These are phyloP conservation scores for Geococcyx californianus DNA, from an alignment of 2,113 vertebrate species.

Conservation along the genomic window DNA sequence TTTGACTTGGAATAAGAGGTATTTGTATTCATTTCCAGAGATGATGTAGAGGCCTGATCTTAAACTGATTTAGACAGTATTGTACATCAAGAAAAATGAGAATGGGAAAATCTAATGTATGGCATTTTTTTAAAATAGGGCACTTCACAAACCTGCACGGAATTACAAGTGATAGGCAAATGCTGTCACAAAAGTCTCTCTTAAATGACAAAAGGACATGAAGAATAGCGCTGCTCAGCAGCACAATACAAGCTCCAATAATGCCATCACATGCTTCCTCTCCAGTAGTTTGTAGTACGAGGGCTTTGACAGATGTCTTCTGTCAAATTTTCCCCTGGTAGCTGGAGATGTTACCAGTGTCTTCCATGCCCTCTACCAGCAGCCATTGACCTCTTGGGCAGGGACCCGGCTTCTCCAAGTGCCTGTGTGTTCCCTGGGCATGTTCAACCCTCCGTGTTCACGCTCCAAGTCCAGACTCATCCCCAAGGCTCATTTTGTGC, in stretches of 20 bases:
- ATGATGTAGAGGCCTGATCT: slow-evolving; percentile 55
- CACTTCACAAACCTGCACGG: slow-evolving; percentile 21
- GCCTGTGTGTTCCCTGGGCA: neutral
- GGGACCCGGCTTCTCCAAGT: neutral
- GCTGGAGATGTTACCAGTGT: neutral
- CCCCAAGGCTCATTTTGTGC: neutral
- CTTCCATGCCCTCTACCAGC: neutral
- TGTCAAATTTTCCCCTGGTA: neutral
- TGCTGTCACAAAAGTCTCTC: slow-evolving; percentile 60
- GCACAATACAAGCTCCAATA: slow-evolving; percentile 43
- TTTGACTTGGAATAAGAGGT: slow-evolving; percentile 53
- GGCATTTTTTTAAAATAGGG: neutral
- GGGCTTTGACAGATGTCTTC: slow-evolving; percentile 46
- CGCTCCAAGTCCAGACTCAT: neutral
- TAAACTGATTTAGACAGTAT: slow-evolving; percentile 58
- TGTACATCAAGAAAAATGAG: slow-evolving; percentile 68
- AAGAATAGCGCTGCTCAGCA: slow-evolving; percentile 45
- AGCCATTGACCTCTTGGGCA: neutral
- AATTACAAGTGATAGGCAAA: slow-evolving; percentile 55
- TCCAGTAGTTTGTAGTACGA: neutral
- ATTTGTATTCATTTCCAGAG: slow-evolving; percentile 68
- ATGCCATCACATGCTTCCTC: neutral
- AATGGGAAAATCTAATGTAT: slow-evolving; percentile 41
- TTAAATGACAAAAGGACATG: slow-evolving; percentile 55
- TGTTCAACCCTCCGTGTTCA: accelerated